Base-by-base conservation (phyloP, 2,888 invertebrate genomes). In the Chrysolina oricalcia region DNA sequence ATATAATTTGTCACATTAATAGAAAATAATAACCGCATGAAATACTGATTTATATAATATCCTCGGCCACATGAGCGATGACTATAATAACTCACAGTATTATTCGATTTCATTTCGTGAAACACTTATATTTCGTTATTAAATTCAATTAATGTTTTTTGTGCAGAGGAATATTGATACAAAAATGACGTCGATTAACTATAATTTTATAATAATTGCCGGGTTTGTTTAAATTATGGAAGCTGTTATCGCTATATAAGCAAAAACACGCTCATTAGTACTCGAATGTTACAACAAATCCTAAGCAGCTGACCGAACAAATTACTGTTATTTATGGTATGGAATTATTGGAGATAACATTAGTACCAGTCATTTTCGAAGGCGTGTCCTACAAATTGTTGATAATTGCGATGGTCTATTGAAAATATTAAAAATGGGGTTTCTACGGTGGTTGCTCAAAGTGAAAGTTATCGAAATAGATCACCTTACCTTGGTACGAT, bases 231-330 rank as follows among this genome's bases (percentile, higher is more conserved):
- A 70, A 64, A 73, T 71, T 68, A 72, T 72, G 62, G 68, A 72
- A 65, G 66, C 69, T 72, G 53, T 74, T 71, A 41, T 69, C 50
- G 43, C 67, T 74, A 72, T 76, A 74, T 73, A 74, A 71, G 71
- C 48, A 53, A 76, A 73, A 76, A 76, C 76, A 65, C 11, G 69
- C 69, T 66, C 66, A 72, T 74, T 77, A 72, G 69, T 15, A 15
- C 19, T 62, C n/a, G 35, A 73, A 70, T 71, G 69, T 69, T 67
- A 63, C 56, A 71, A 73, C 64, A 69, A 53, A 71, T 69, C 64
- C 59, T 69, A 48, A 67, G 40, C 68, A 40, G 41, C 40, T 40
- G 35, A 11, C 40, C 68, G 40, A 68, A 68, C 35, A 35, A 68
- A 40, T 66, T 66, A 43, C 41, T 43, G 46, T 23, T 48, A 48